phyloP scores from a whole-genome alignment of 2,113 vertebrate genomes.

The Columba janthina region DNA sequence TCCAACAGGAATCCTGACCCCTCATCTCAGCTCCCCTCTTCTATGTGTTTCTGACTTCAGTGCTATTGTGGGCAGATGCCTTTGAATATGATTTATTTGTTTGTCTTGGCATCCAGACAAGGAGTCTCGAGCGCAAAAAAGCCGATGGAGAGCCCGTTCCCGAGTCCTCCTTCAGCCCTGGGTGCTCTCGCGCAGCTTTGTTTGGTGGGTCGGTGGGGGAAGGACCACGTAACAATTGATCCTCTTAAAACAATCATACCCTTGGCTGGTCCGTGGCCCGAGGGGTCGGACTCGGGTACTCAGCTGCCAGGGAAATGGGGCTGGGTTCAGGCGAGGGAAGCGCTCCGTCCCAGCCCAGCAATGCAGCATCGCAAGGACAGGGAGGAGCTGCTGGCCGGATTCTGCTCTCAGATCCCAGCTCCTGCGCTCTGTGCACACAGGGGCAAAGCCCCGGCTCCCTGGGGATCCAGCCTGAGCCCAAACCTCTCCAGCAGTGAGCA shows the following conservation, averaged over 20 bases:
- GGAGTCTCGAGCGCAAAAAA: constrained; percentile 52
- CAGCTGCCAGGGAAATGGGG: neutral
- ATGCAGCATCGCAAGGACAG: neutral
- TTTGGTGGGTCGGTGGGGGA: neutral
- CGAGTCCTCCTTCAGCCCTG: constrained; percentile 60
- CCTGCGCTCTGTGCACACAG: rapidly evolving
- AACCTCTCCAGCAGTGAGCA: rapidly evolving
- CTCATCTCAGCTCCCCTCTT: constrained; percentile 22
- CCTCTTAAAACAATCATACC: constrained; percentile 42
- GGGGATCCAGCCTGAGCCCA: neutral
- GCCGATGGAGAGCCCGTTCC: constrained; percentile 63
- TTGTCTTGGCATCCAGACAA: constrained; percentile 73
- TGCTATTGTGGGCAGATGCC: constrained; percentile 46
- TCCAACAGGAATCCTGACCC: constrained; percentile 51
- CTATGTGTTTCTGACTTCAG: constrained; percentile 29
- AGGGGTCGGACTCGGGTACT: neutral
- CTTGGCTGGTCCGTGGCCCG: neutral
- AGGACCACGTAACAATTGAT: neutral
- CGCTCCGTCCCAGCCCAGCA: rapidly evolving
- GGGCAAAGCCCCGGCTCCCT: neutral
- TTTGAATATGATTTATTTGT: constrained; percentile 71
- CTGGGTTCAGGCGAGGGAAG: neutral
- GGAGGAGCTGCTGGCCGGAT: neutral
- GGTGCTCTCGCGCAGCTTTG: neutral
- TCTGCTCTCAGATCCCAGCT: neutral